Evolutionary conservation across 1,140 invertebrate species (phyloP), one percentile per base, ranked within the genome.

Genomic region (Glossosoma conforme): DNA sequence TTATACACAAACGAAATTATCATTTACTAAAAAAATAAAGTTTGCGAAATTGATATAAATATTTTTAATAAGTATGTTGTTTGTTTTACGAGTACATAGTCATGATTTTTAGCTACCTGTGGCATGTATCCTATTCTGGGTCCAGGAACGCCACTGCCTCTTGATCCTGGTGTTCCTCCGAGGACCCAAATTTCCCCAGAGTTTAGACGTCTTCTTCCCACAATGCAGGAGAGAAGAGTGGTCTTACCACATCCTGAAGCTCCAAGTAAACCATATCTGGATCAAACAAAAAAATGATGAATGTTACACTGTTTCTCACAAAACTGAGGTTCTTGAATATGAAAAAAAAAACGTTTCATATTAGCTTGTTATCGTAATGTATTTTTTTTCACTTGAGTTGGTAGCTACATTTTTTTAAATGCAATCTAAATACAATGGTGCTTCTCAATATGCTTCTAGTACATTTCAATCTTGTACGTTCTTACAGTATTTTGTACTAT

Each of bases 191-290:
- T 89, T 59, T 90, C 85, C 1, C 92, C 91, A 3, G 82, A 81
- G 65, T 92, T 87, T 30, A 93, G 72, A 58, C 85, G 76, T 44
- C 89, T 74, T 52, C 89, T 75, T 10, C 90, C 91, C 0, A 94
- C 90, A 45, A 93, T 89, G 64, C 90, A 93, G 5, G 87, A 87
- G 1, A 95, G 75, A 2, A 94, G 71, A 0, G 91, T 94, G 0
- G 87, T 89, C 75, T 92, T 89, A 2, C 87, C 85, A 64, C 87
- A 89, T 13, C 90, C 90, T 48, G 86, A 92, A 33, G 87, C 89
- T 15, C 89, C 89, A 20, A 94, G 73, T 4, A 94, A 75, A 54
- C 90, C 90, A 65, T 94, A 94, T 65, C 89, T 91, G 72, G 21
- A 74, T n/a, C n/a, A n/a, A n/a, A n/a, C n/a, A n/a, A n/a, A n/a